phyloP scores from a whole-genome alignment of 1,140 invertebrate genomes.

The Nautilus pompilius region DNA sequence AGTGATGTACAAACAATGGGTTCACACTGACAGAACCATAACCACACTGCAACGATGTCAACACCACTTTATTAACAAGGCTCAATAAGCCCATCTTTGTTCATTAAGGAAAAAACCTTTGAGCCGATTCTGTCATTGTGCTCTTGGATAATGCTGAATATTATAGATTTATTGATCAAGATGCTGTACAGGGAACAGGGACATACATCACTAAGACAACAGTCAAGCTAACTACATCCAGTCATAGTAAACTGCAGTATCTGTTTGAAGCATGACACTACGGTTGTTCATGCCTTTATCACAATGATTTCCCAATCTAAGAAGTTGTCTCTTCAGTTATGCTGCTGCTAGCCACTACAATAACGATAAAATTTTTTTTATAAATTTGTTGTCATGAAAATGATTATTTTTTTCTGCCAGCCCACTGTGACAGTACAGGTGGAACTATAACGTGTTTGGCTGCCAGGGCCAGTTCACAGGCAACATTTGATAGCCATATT shows the following conservation, averaged over 20 bases:
- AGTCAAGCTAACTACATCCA: slow-evolving; percentile 37
- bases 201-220: slow-evolving; percentile 41
- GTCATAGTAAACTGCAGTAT: slow-evolving; percentile 22
- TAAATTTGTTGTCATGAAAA: too few relatives aligned
- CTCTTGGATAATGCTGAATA: slow-evolving; percentile 45
- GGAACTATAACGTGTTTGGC: slow-evolving; percentile 17
- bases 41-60: slow-evolving; percentile 16
- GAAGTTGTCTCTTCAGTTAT: slow-evolving; percentile 5
- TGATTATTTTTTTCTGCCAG: slow-evolving; percentile 42
- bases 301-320: neutral
- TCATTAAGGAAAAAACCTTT: slow-evolving; percentile 15
- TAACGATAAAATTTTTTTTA: too few relatives aligned
- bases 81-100: slow-evolving; percentile 7
- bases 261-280: slow-evolving; percentile 1
- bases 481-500: too few relatives aligned
- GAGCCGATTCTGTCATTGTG: slow-evolving; percentile 11
- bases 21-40: slow-evolving; percentile 23
- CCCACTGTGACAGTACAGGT: slow-evolving; percentile 34
- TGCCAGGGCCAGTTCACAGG: slow-evolving; percentile 12
- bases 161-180: slow-evolving; percentile 38
- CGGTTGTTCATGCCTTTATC: neutral
- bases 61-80: neutral
- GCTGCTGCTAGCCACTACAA: slow-evolving; percentile 7
- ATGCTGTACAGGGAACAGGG: slow-evolving; percentile 35
- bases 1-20: slow-evolving; percentile 32